Conservation (phyloP, 2,888 invertebrate genomes). For the Drosophila barbarae region DNA sequence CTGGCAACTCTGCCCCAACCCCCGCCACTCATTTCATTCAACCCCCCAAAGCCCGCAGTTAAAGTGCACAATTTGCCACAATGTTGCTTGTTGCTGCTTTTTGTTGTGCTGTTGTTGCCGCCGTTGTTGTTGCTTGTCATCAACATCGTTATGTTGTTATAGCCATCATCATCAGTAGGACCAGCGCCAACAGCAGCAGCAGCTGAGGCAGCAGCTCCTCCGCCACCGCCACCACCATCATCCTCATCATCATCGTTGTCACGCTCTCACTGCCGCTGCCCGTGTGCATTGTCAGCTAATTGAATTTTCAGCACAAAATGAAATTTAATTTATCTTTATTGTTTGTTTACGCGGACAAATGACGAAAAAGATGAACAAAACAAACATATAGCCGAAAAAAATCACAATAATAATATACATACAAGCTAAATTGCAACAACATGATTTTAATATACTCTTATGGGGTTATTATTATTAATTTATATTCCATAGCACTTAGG, state of each 20-base stretch:
- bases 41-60: conserved; percentile 28
- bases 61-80: conserved; percentile 70
- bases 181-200: neutral
- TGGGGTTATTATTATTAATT: neutral
- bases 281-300: conserved; percentile 71
- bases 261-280: conserved; percentile 27
- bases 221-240: conserved; percentile 18
- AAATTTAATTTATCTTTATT: conserved; percentile 74
- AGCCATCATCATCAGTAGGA: conserved; percentile 54
- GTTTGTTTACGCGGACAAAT: conserved; percentile 65
- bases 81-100: conserved; percentile 52
- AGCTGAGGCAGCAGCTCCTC: neutral
- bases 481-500: too few species aligned
- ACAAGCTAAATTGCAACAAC: conserved; percentile 35
- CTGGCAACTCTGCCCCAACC: neutral
- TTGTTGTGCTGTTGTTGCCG: conserved; percentile 37
- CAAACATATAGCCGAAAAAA: conserved; percentile 26
- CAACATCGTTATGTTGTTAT: conserved; percentile 74
- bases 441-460: conserved; percentile 30
- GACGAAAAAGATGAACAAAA: conserved; percentile 34
- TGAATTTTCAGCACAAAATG: conserved; percentile 74
- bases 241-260: conserved; percentile 31
- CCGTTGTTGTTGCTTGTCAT: conserved; percentile 63
- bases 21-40: neutral
- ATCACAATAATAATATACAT: conserved; percentile 15